Base-by-base conservation (phyloP, 2,113 vertebrate genomes). In the Stomatorhinus ivindoensis region DNA sequence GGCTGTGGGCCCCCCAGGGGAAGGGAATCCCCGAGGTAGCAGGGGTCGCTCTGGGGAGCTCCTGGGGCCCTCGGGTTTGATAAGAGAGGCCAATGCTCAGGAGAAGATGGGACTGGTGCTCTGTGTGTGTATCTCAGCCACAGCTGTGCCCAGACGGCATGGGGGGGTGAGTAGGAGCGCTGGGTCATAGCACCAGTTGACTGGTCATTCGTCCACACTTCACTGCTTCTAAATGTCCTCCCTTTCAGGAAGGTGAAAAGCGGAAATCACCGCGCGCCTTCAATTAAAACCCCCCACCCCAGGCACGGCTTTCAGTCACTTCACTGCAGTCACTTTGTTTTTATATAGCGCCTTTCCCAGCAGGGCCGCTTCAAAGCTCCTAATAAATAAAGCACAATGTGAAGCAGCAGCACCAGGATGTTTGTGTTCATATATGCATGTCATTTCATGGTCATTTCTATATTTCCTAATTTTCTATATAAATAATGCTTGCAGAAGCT, bases 81-180 rank as follows among this genome's bases (percentile, higher is more conserved):
- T 73, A 65, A 80, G 35, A 42, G 73, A 42, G n/a, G n/a, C n/a
- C 73, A 76, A 35, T 2, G 3, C 19, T 84, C 44, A 11, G 39
- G 24, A 8, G 8, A 24, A 11, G 85, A 61, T 65, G 24, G n/a
- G 27, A 9, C 24, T 89, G 17, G n/a, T 82, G 44, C 44, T 48
- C 7, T 35, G 44, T 42, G 61, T 44, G 80, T 87, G 51, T 61
- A 0, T 27, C 89, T 92, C 90, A 91, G 90, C 92, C 61, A 55
- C 55, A 88, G 46, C 47, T 89, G 87, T 88, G 48, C 80, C 48
- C 47, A 35, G 69, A 82, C 8, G 0, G 19, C 17, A 47, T 73
- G 87, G n/a, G 46, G 21, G 51, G 21, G 17, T 80, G 35, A 19
- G 15, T 21, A 0, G 76, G 35, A 39, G 51, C 53, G 8, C 47